Conservation (phyloP, 2,888 invertebrate species). For the Xestia ashworthii region DNA sequence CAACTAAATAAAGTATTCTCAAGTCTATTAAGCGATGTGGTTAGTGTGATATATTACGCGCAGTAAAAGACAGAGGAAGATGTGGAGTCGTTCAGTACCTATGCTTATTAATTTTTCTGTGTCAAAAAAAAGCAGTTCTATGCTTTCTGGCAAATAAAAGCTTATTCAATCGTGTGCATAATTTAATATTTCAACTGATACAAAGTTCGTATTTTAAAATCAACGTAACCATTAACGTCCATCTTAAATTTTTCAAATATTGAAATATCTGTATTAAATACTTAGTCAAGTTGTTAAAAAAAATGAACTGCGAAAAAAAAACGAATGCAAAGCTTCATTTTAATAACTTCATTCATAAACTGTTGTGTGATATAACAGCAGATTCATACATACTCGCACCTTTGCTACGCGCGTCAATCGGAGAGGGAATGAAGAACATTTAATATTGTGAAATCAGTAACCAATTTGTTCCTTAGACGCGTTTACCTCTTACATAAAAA, state of each 20-base stretch:
- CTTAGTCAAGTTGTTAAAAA: background rate
- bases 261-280: no score
- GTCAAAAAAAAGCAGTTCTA: background rate
- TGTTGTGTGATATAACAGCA: constrained; percentile 18
- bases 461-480: constrained; percentile 35
- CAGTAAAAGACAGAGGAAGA: constrained; percentile 9
- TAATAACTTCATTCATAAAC: constrained; percentile 26
- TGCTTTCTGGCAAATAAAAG: background rate
- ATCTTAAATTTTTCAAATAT: no score
- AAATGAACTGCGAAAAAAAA: background rate
- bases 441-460: constrained; percentile 40
- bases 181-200: no score
- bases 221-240: background rate
- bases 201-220: background rate
- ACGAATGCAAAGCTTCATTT: background rate
- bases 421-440: constrained; percentile 34
- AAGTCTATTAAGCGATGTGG: constrained; percentile 39
- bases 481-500: constrained; percentile 31
- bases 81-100: constrained; percentile 17
- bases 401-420: background rate
- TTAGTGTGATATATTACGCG: constrained; percentile 37
- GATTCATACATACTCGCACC: background rate
- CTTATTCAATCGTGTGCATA: background rate
- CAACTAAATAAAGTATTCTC: constrained; percentile 31
- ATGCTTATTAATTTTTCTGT: background rate